Base-by-base conservation (phyloP, 2,888 invertebrate genomes). In the Ornithoptera priamus region DNA sequence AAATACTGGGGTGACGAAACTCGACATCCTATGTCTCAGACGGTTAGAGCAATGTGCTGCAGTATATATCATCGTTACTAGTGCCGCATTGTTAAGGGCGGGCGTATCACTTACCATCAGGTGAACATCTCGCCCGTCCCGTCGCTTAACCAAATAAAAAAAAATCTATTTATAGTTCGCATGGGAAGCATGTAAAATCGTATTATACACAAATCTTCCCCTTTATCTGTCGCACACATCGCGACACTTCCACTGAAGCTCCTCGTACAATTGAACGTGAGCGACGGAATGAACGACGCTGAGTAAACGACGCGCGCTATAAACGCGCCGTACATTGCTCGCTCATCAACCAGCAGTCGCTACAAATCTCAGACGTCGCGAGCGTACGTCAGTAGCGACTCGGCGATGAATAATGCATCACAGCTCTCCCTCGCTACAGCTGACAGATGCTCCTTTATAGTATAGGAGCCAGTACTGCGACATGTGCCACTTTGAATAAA, bases 331-430 rank as follows among this genome's bases (percentile, higher is more conserved):
- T 72, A 71, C 71, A 72, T 72, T 58, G 71, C 69, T 68, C 71
- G 60, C 61, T 65, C 57, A 67, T 63, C 73, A 74, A 72, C 72
- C 76, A 80, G 77, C 83, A 85, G 83, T 80, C 85, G 85, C 75
- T 75, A 72, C 71, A 72, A 78, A 78, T 78, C 78, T 75, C 75
- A 74, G 73, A 71, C 71, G 74, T 72, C 73, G 71, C 77, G 74
- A 77, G 53, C 70, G 70, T 39, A 65, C 77, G 76, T 75, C 77
- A 72, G 77, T 76, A 76, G 73, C 79, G 78, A 80, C 77, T 77
- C 82, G 79, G 82, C 85, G 81, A 85, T 88, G 86, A 85, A 88
- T 88, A 81, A 88, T 86, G 83, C 77, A 86, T 84, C 78, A 69
- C 18, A 22, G 42, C 59, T 42, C 70, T 36, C 71, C 69, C 70